Conservation (phyloP, 2,797 vertebrate genomes). For the Ceyx erithaca region DNA sequence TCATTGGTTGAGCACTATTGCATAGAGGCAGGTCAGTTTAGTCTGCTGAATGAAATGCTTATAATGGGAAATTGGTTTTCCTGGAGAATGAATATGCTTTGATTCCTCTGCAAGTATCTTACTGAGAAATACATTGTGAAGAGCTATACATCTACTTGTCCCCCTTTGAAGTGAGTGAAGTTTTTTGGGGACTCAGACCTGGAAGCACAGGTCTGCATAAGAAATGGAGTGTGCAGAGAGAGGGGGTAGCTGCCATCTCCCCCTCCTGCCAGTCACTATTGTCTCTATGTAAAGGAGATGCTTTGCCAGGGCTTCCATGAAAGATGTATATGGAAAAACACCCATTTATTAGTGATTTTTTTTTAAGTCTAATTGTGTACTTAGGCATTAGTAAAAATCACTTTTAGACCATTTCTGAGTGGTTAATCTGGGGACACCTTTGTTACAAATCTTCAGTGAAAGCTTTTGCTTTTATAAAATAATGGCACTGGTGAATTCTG, state of each 20-base stretch:
- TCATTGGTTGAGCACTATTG: not conserved
- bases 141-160: not conserved
- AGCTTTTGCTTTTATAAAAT: not conserved
- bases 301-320: not conserved
- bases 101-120: not conserved
- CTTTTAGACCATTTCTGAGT: not conserved
- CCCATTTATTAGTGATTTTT: not conserved
- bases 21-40: not conserved
- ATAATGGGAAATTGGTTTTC: constrained; percentile 4
- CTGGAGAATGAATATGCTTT: not conserved
- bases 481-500: not conserved
- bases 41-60: not conserved
- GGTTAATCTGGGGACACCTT: not conserved
- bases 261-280: not conserved
- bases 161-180: not conserved
- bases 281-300: not conserved
- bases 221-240: not conserved
- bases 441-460: not conserved
- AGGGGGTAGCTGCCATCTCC: not conserved
- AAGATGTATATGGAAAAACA: not conserved
- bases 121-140: not conserved
- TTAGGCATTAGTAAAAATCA: not conserved
- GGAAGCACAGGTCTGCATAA: not conserved
- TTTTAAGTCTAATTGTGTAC: not conserved
- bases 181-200: not conserved